Conservation (phyloP, 2,113 vertebrate genomes). For the Ancistrus triradiatus region DNA sequence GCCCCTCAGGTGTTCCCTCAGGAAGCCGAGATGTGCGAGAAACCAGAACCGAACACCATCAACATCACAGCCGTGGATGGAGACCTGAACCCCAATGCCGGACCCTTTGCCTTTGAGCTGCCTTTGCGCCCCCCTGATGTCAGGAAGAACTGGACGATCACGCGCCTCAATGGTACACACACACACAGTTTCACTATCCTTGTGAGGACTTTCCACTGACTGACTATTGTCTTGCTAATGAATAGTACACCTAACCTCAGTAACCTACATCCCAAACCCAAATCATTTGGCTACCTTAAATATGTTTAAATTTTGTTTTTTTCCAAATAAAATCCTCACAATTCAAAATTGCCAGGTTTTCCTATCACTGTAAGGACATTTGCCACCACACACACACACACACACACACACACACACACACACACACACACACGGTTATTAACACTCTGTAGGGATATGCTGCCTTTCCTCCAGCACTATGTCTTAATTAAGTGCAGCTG, state of each 20-base stretch:
- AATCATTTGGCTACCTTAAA: too few species aligned
- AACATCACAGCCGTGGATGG: constrained; percentile 93
- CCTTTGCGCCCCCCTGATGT: constrained; percentile 77
- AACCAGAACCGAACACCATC: constrained; percentile 87
- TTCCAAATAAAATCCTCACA: too few species aligned
- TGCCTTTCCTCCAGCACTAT: too few species aligned
- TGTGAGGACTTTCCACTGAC: not conserved
- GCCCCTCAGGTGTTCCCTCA: constrained; percentile 88
- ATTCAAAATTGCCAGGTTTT: too few species aligned
- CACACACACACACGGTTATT: not conserved
- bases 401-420: constrained; percentile 1
- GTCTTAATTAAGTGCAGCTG: too few species aligned
- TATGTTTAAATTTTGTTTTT: too few species aligned
- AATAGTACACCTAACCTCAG: too few species aligned
- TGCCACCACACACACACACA: too few species aligned
- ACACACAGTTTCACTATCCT: constrained; percentile 4
- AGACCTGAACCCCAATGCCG: constrained; percentile 92
- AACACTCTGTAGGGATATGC: too few species aligned
- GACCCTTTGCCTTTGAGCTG: constrained; percentile 92
- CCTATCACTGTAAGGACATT: too few species aligned
- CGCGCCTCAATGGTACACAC: constrained; percentile 80
- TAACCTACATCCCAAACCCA: too few species aligned
- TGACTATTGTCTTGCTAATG: too few species aligned
- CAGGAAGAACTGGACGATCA: constrained; percentile 93
- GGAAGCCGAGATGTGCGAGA: constrained; percentile 89